A percentile compares a stretch with the other conserved stretches of the same genome.
These are phyloP conservation scores for Charaxes varanes DNA, from an alignment of 1,140 invertebrate genomes.

Conservation along the genomic window DNA sequence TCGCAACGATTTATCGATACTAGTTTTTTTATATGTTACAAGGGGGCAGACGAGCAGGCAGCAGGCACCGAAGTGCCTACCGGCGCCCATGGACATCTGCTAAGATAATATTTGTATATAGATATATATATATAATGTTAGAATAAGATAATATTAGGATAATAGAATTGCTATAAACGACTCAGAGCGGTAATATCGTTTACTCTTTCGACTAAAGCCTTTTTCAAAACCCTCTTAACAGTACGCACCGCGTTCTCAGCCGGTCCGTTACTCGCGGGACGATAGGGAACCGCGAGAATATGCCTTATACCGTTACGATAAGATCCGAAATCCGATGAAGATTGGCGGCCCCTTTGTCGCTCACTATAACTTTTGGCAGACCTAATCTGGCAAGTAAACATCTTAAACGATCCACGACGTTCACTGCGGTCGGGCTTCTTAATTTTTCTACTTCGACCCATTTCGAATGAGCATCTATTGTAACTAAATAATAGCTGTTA, in stretches of 20 bases:
- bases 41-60: too few relatives aligned
- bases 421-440: background rate
- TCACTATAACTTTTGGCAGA: constrained; percentile 37
- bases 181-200: constrained; percentile 10
- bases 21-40: too few relatives aligned
- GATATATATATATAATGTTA: too few relatives aligned
- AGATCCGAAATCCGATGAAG: constrained; percentile 21
- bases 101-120: too few relatives aligned
- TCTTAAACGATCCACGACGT: background rate
- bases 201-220: constrained; percentile 12
- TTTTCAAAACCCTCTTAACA: constrained; percentile 19
- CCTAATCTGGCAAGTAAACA: constrained; percentile 29
- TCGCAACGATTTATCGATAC: too few relatives aligned
- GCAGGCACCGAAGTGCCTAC: too few relatives aligned
- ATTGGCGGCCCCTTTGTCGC: constrained; percentile 50
- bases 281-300: constrained; percentile 16
- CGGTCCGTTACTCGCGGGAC: constrained; percentile 21
- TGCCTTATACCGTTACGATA: constrained; percentile 20
- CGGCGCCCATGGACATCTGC: too few relatives aligned
- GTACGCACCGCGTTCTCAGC: constrained; percentile 20
- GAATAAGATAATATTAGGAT: too few relatives aligned
- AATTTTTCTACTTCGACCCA: constrained; percentile 2
- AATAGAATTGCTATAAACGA: too few relatives aligned
- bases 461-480: constrained; percentile 1
- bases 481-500: constrained; percentile 48